These are phyloP conservation scores for Callosobruchus maculatus DNA, from an alignment of 2,888 invertebrate genomes.

Conservation along the genomic window DNA sequence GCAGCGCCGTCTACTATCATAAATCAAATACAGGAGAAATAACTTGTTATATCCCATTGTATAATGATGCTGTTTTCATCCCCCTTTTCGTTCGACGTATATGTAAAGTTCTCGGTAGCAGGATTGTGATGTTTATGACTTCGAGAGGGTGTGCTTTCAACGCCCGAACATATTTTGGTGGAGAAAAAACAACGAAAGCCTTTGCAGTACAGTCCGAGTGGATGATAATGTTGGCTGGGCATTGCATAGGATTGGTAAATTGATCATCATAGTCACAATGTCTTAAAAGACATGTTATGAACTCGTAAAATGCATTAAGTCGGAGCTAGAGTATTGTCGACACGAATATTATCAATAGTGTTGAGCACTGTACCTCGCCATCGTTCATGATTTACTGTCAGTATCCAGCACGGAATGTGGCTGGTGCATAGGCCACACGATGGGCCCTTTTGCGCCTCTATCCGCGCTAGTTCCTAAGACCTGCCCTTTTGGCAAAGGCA, in stretches of 20 bases:
- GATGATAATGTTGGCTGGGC: neutral
- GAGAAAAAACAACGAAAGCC: neutral
- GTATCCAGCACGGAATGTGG: too few species aligned
- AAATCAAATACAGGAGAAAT: slow-evolving; percentile 50
- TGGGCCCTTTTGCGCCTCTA: too few species aligned
- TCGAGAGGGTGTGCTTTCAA: neutral
- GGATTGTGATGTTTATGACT: neutral
- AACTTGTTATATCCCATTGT: slow-evolving; percentile 50
- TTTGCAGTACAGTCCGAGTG: neutral
- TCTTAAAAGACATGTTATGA: too few species aligned
- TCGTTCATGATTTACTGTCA: too few species aligned
- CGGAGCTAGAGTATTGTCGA: too few species aligned
- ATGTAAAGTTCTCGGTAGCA: slow-evolving; percentile 37
- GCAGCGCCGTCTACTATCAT: slow-evolving; percentile 47
- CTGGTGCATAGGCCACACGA: too few species aligned
- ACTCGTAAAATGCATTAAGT: too few species aligned
- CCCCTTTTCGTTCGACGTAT: slow-evolving; percentile 37
- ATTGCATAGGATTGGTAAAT: neutral
- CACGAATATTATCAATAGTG: too few species aligned
- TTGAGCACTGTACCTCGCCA: too few species aligned
- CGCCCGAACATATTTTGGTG: neutral
- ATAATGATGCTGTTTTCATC: slow-evolving; percentile 50
- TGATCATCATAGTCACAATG: neutral
- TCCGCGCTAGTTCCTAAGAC: too few species aligned
- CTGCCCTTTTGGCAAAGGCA: too few species aligned